Evolutionary conservation across 2,888 invertebrate species (phyloP), one percentile per base, ranked within the genome.

Genomic region (Teleogryllus oceanicus): DNA sequence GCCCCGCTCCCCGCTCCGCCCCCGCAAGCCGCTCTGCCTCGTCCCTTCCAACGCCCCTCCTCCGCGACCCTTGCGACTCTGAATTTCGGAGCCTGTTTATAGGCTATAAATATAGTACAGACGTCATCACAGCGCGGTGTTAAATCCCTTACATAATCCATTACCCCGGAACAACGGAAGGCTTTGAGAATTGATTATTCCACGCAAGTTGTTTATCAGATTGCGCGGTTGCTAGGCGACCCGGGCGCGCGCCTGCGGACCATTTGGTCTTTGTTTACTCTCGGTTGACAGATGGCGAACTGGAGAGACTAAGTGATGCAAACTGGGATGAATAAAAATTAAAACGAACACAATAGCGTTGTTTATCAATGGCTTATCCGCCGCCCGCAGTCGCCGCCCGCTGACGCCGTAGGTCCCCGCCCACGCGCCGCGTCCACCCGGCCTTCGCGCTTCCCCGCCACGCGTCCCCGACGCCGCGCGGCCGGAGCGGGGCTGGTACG

Each of bases 251-350:
- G 80, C 74, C 79, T 80, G 82, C 80, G 83, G 83, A 84, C 84
- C 84, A 84, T 84, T 84, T 84, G 84, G 84, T 82, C 83, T 83
- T 82, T 84, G 84, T 84, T 84, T 84, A 84, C 84, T 83, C 84
- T 82, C 83, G 82, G 79, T 84, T 84, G 84, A 84, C 84, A 84
- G 84, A 84, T 84, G 84, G 83, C 83, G 83, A 84, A 83, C 83
- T 83, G 83, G 83, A 80, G 81, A 80, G 80, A 80, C 80, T 82
- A 82, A 82, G 81, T 81, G 79, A 82, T 81, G 81, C 82, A 82
- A 81, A 82, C 80, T 80, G 82, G 80, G 81, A 81, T 78, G 81
- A 82, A 80, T 81, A 82, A 82, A 82, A 82, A 82, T 81, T 80
- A 80, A 82, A 82, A 82, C 79, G 80, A 82, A 79, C 80, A 82